A percentile compares a stretch with the other conserved stretches of the same genome.
phyloP scores from a whole-genome alignment of 2,113 vertebrate species.

The Nannospalax galili region DNA sequence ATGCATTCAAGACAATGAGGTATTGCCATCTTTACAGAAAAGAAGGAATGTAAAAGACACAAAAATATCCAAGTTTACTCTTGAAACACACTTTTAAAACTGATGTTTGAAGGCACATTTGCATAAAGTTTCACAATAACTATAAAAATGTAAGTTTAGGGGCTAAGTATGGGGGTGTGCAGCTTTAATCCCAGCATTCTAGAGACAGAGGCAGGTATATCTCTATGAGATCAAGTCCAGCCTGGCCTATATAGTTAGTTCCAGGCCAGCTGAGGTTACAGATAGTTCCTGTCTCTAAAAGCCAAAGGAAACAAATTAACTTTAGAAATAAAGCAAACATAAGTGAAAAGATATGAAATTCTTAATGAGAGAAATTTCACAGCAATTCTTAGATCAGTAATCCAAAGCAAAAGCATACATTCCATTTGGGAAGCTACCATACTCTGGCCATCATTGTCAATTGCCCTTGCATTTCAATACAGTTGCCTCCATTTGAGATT shows the following conservation, averaged over 20 bases:
- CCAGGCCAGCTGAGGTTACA: no score
- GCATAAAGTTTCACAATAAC: neutral
- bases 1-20: slow-evolving; percentile 52
- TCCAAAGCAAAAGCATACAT: neutral
- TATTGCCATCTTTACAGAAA: neutral
- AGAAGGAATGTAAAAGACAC: slow-evolving; percentile 39
- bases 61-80: slow-evolving; percentile 38
- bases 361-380: slow-evolving; percentile 7
- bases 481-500: neutral
- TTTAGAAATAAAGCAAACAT: neutral
- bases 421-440: neutral
- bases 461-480: neutral
- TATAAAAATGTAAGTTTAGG: neutral
- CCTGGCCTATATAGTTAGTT: no score
- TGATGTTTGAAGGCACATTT: neutral
- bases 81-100: neutral
- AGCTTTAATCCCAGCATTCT: no score
- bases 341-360: slow-evolving; percentile 18
- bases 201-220: no score
- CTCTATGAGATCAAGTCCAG: no score
- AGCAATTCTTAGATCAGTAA: neutral
- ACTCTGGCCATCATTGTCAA: neutral
- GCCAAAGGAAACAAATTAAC: no score
- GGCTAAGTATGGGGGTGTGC: no score
- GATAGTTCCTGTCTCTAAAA: no score